These are phyloP conservation scores for Paradisaea rubra DNA, from an alignment of 2,113 vertebrate genomes.

Conservation along the genomic window DNA sequence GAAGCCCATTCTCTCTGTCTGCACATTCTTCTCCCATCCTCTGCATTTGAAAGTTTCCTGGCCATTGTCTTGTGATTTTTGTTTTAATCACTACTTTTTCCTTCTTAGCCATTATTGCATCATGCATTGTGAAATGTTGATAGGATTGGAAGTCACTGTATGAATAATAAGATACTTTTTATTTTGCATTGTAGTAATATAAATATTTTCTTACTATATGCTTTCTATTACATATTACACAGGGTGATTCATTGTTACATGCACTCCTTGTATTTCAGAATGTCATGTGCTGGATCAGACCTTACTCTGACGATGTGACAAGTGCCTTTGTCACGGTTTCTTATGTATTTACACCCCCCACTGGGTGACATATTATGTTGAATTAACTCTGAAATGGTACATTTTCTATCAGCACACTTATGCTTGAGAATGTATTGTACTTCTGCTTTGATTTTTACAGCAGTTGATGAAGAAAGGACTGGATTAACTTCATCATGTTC, in stretches of 20 bases:
- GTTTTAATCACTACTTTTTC: background rate
- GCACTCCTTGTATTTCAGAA: background rate
- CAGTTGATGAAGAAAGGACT: conserved; percentile 38
- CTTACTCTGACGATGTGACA: background rate
- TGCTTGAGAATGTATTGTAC: background rate
- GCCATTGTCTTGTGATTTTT: background rate
- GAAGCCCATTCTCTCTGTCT: background rate
- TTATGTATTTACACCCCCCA: background rate
- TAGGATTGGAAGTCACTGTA: background rate
- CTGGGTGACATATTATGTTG: background rate
- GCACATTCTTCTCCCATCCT: background rate
- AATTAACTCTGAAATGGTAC: conserved; percentile 3
- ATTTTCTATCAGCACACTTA: background rate
- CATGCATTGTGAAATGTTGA: background rate
- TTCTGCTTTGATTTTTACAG: conserved; percentile 45
- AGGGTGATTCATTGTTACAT: background rate
- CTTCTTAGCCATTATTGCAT: background rate
- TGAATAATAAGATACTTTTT: background rate
- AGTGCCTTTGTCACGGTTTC: background rate
- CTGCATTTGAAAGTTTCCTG: background rate
- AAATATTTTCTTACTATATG: background rate
- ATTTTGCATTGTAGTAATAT: background rate
- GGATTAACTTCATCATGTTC: conserved; percentile 38
- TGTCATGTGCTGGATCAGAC: background rate
- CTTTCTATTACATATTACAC: background rate